Percentiles rank a stretch among this genome's conserved stretches.
These are phyloP conservation scores for Parnassius apollo DNA, from an alignment of 2,888 invertebrate genomes.

Conservation along the genomic window DNA sequence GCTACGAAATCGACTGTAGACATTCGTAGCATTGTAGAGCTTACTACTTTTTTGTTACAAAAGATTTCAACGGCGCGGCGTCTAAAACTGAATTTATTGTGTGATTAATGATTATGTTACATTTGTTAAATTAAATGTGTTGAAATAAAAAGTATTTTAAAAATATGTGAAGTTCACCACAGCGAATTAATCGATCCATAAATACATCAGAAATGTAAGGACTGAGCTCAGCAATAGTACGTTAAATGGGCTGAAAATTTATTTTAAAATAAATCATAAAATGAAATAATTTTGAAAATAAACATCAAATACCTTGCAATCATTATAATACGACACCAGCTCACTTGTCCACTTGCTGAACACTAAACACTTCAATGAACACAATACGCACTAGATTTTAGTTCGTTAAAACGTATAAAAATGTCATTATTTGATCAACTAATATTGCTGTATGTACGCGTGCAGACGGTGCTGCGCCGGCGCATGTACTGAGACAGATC, in stretches of 20 bases:
- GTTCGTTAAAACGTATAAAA: slow-evolving; percentile 10
- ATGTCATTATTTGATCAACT: slow-evolving; percentile 19
- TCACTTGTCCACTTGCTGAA: slow-evolving; percentile 19
- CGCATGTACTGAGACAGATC: slow-evolving; percentile 52
- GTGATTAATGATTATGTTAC: background rate
- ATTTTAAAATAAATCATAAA: too few relatives aligned
- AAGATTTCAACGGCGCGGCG: slow-evolving; percentile 19
- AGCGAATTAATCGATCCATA: too few relatives aligned
- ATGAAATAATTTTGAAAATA: too few relatives aligned
- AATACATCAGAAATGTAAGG: too few relatives aligned
- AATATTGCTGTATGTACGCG: slow-evolving; percentile 38
- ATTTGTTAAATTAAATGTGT: background rate
- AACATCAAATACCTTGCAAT: slow-evolving; percentile 18
- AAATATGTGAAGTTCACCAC: too few relatives aligned
- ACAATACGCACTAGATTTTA: slow-evolving; percentile 19
- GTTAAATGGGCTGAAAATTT: too few relatives aligned
- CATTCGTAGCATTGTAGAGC: slow-evolving; percentile 18
- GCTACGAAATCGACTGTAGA: slow-evolving; percentile 21
- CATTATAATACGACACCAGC: slow-evolving; percentile 16
- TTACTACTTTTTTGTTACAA: slow-evolving; percentile 15
- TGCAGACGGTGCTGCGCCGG: slow-evolving; percentile 54
- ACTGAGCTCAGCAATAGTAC: too few relatives aligned
- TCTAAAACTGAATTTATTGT: background rate
- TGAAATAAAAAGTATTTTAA: background rate
- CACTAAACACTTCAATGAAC: slow-evolving; percentile 23